A percentile compares a stretch with the other conserved stretches of the same genome.
Conservation (phyloP, 2,888 invertebrate species). For the Drosophila tanythrix region DNA sequence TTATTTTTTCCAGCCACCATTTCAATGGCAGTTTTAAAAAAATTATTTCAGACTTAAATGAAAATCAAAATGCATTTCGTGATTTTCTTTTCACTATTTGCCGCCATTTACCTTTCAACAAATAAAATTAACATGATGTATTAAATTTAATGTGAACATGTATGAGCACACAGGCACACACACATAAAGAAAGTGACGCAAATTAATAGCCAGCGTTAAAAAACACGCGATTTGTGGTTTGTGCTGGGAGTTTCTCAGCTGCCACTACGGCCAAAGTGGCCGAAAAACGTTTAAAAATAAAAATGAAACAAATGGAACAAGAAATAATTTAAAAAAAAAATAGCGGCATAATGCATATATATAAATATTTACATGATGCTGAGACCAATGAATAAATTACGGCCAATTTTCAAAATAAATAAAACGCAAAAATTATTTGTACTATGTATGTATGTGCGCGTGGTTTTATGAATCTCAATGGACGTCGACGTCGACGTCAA, state of each 20-base stretch:
- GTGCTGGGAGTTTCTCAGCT: constrained; percentile 28
- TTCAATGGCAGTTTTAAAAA: constrained; percentile 63
- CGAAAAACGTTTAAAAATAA: constrained; percentile 14
- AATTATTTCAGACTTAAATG: constrained; percentile 62
- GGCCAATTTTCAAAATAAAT: constrained; percentile 78
- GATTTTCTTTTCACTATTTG: constrained; percentile 51
- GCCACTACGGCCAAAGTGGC: constrained; percentile 23
- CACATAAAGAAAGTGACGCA: constrained; percentile 3
- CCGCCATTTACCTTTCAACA: constrained; percentile 70
- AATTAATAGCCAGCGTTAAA: constrained; percentile 41
- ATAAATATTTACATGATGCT: constrained; percentile 74
- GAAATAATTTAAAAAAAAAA: constrained; percentile 15
- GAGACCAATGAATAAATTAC: constrained; percentile 77
- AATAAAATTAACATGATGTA: constrained; percentile 73
- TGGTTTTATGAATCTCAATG: constrained; percentile 56
- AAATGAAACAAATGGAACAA: background rate
- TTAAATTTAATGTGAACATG: constrained; percentile 68
- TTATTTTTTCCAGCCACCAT: constrained; percentile 1
- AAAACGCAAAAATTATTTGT: constrained; percentile 77
- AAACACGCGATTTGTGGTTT: constrained; percentile 45
- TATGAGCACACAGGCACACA: constrained; percentile 5
- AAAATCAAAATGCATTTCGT: constrained; percentile 59
- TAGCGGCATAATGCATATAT: constrained; percentile 70
- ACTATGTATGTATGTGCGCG: constrained; percentile 31
- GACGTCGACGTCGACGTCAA: constrained; percentile 2